A percentile compares a stretch with the other conserved stretches of the same genome.
Conservation (phyloP, 2,888 invertebrate species). For the Camponotus fellah region DNA sequence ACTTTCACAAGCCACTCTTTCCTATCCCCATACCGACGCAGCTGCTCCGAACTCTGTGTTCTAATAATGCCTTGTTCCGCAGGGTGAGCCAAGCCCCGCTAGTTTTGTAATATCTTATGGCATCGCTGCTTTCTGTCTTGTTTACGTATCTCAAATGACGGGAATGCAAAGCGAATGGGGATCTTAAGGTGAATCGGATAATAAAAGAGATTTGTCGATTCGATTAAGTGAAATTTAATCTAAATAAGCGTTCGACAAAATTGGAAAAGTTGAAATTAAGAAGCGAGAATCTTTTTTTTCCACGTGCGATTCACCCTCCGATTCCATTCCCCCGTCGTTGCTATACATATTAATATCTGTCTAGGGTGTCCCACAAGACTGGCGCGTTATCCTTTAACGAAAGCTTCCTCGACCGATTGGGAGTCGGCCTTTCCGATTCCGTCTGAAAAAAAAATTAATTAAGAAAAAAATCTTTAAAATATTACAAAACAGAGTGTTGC, state of each 20-base stretch:
- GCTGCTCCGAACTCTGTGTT: constrained; percentile 64
- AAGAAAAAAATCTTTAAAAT: no score
- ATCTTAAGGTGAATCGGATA: constrained; percentile 20
- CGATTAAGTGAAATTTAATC: neutral
- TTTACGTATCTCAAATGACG: constrained; percentile 54
- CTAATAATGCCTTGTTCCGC: constrained; percentile 70
- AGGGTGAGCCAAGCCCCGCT: constrained; percentile 71
- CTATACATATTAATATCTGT: constrained; percentile 40
- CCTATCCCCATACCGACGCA: constrained; percentile 57
- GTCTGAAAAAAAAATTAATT: neutral
- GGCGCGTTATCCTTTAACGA: constrained; percentile 12
- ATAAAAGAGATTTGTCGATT: neutral
- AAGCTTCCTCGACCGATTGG: neutral
- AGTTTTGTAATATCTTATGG: constrained; percentile 71
- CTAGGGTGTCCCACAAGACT: constrained; percentile 19
- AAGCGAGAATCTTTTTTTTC: constrained; percentile 2
- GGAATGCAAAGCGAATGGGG: constrained; percentile 36
- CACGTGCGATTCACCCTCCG: constrained; percentile 30
- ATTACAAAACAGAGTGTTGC: neutral
- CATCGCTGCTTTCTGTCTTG: constrained; percentile 75
- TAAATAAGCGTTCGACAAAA: neutral
- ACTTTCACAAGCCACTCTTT: constrained; percentile 28
- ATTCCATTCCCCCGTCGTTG: constrained; percentile 43
- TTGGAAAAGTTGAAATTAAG: neutral
- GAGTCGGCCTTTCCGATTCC: neutral